A percentile compares a stretch with the other conserved stretches of the same genome.
Evolutionary conservation across 2,888 invertebrate species (phyloP).

Genomic region (Tinea pellionella): DNA sequence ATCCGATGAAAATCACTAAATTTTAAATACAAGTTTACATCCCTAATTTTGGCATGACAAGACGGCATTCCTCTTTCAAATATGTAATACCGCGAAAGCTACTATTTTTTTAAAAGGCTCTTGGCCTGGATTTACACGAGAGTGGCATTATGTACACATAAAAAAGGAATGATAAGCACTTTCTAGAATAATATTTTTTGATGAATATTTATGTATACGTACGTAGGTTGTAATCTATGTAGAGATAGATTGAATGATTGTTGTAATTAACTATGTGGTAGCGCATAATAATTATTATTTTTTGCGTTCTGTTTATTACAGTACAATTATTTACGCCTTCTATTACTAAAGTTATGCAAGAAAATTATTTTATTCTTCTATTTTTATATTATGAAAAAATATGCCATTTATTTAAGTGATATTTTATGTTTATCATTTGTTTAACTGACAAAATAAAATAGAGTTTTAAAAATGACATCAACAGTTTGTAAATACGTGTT

Average conservation of each 20-base stretch:
- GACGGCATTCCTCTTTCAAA: neutral
- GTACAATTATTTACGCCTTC: neutral
- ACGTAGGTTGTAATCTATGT: neutral
- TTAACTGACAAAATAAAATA: neutral
- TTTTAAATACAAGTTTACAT: neutral
- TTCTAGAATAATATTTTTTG: constrained; percentile 4
- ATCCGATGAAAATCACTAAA: neutral
- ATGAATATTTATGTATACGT: neutral
- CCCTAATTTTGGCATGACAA: neutral
- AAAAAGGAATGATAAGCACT: constrained; percentile 2
- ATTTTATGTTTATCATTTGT: neutral
- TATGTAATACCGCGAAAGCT: neutral
- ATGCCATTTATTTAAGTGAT: neutral
- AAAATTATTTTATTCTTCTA: neutral
- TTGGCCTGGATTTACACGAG: neutral
- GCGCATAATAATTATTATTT: neutral
- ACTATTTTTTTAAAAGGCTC: neutral
- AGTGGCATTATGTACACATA: neutral
- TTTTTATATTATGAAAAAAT: neutral
- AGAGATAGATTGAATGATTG: neutral
- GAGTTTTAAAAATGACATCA: too few relatives aligned
- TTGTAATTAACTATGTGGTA: neutral
- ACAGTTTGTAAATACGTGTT: too few relatives aligned
- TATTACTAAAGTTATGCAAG: neutral
- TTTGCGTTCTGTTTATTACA: neutral